Percentiles rank a stretch among this genome's conserved stretches.
These are phyloP conservation scores for Drosophila multiciliata DNA, from an alignment of 2,888 invertebrate species.

Conservation along the genomic window DNA sequence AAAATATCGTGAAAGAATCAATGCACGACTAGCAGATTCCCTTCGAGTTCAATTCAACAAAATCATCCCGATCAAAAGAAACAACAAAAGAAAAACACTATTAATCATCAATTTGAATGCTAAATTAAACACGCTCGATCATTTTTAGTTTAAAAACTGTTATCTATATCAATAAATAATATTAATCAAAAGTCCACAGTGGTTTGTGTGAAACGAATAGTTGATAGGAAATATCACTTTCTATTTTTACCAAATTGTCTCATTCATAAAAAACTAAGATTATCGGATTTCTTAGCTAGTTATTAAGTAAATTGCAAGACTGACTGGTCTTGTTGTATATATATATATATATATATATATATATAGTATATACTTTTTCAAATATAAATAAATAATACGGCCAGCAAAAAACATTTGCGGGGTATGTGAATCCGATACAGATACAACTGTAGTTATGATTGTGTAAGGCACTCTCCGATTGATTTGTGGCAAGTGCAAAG, in stretches of 20 bases:
- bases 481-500: constrained; percentile 40
- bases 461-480: constrained; percentile 7
- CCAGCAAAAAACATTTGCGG: neutral
- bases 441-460: constrained; percentile 9
- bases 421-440: constrained; percentile 25
- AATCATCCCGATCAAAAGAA: neutral
- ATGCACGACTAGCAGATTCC: neutral
- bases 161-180: neutral
- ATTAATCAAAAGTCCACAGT: neutral
- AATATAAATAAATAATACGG: neutral
- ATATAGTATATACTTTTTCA: neutral
- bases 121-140: neutral
- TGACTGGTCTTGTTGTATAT: too few species aligned
- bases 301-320: too few species aligned
- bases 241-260: too few species aligned
- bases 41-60: neutral
- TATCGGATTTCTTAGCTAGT: too few species aligned
- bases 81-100: neutral
- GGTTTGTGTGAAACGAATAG: neutral
- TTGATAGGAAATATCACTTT: too few species aligned
- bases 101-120: neutral
- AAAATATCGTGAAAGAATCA: neutral
- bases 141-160: neutral
- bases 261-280: too few species aligned
- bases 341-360: neutral